These are phyloP conservation scores for Eumaeus atala DNA, from an alignment of 1,140 invertebrate species.

Conservation along the genomic window DNA sequence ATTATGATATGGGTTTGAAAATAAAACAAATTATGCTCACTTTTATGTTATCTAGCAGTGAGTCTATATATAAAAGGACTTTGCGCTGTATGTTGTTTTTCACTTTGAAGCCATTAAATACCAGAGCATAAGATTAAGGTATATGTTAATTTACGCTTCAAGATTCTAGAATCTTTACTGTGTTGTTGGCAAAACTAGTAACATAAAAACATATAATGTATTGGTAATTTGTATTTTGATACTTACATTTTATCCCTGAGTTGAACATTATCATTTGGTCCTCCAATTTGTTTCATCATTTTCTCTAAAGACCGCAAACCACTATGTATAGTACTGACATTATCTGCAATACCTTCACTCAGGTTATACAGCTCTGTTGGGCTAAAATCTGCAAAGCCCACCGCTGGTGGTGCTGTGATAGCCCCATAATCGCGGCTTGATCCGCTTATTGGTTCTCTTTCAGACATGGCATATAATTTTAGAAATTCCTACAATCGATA, in stretches of 20 bases:
- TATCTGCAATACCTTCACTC: constrained; percentile 84
- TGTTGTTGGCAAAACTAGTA: neutral
- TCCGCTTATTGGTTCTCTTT: constrained; percentile 55
- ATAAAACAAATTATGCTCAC: too few species aligned
- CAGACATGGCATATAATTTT: constrained; percentile 38
- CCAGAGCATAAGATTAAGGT: too few species aligned
- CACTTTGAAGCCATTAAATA: too few species aligned
- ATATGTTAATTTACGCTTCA: too few species aligned
- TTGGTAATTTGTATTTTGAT: neutral
- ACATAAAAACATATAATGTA: neutral
- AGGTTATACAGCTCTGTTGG: constrained; percentile 83
- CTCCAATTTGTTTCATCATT: constrained; percentile 84
- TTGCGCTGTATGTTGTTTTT: too few species aligned
- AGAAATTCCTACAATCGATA: too few species aligned
- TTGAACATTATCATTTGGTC: constrained; percentile 78
- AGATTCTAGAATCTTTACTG: too few species aligned
- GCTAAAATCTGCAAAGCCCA: constrained; percentile 80
- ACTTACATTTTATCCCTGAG: constrained; percentile 64
- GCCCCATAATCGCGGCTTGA: constrained; percentile 74
- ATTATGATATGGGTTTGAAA: too few species aligned
- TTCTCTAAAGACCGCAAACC: constrained; percentile 82
- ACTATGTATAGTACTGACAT: constrained; percentile 84
- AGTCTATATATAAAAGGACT: too few species aligned
- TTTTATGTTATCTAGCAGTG: too few species aligned
- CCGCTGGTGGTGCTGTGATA: constrained; percentile 74